Evolutionary conservation across 2,113 vertebrate species (phyloP), one percentile per base, ranked within the genome.

Genomic region (Myrmecophaga tridactyla): DNA sequence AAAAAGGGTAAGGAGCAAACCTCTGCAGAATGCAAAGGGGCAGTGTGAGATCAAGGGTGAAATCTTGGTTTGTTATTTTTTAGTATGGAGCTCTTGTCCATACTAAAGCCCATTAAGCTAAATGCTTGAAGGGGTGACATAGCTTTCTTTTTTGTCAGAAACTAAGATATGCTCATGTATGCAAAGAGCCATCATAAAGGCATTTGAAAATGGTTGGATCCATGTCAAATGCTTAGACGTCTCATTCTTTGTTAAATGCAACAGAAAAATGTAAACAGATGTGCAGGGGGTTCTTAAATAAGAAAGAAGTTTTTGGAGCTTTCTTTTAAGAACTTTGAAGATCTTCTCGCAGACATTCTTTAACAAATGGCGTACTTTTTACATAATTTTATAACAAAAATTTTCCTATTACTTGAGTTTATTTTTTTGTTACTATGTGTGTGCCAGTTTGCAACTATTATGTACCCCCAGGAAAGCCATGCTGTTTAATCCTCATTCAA

Each of bases 211-310:
- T 36, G 87, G 60, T 36, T 94, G 85, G 51, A 72, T 72, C 53
- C 36, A 1, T 77, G 20, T 51, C 29, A 53, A 83, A 78, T 60
- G 11, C 51, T 73, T 81, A 51, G 36, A 94, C 88, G 39, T 82
- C 89, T 90, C 90, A 92, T 84, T 77, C 87, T 60, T 94, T 62
- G 29, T 70, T 96, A 97, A 94, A n/a, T 94, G 67, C 65, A 90
- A 62, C 7, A 86, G 90, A 84, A 88, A 92, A 96, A 56, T 21
- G 77, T 67, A 85, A 96, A 77, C 70, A 96, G 72, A 93, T 87
- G 27, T 90, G 75, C 84, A 31, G 29, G 41, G 41, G 29, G 48
- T 77, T 62, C 48, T 25, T 80, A 62, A 63, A 94, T 93, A 92
- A 94, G 58, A 95, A 56, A 56, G 7, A 27, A 90, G 93, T 53